A percentile compares a stretch with the other conserved stretches of the same genome.
phyloP scores from a whole-genome alignment of 1,140 invertebrate species.

The Drosophila albomicans region DNA sequence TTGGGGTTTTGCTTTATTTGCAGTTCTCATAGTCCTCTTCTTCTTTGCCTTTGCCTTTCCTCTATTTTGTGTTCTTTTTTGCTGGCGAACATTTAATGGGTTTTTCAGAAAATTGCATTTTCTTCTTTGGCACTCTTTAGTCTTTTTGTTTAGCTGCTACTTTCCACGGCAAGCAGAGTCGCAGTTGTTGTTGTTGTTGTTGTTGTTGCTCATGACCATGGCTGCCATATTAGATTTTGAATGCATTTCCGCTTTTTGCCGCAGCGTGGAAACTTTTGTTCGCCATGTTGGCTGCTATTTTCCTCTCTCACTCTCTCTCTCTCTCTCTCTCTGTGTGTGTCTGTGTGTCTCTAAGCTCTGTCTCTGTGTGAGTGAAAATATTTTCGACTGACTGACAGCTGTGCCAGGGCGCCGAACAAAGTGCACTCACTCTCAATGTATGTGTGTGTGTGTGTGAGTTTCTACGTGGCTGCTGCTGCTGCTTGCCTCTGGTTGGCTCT shows the following conservation, averaged over 20 bases:
- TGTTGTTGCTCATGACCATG: slow-evolving; percentile 79
- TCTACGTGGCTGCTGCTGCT: slow-evolving; percentile 16
- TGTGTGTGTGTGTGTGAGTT: slow-evolving; percentile 17
- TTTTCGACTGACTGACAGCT: slow-evolving; percentile 81
- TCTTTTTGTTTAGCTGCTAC: slow-evolving; percentile 79
- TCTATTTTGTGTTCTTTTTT: slow-evolving; percentile 36
- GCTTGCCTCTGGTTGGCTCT: slow-evolving; percentile 47
- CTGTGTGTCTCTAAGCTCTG: slow-evolving; percentile 27
- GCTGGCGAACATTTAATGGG: slow-evolving; percentile 82
- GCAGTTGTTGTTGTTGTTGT: slow-evolving; percentile 34
- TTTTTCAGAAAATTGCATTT: slow-evolving; percentile 85
- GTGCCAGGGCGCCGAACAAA: slow-evolving; percentile 65
- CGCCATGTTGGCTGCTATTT: slow-evolving; percentile 64
- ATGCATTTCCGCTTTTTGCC: slow-evolving; percentile 84
- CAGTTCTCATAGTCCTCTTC: slow-evolving; percentile 49
- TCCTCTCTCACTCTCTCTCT: slow-evolving; percentile 7
- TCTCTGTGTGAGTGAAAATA: slow-evolving; percentile 63
- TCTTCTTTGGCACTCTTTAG: slow-evolving; percentile 82
- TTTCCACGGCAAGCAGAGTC: slow-evolving; percentile 50
- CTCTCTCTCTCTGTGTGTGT: not conserved
- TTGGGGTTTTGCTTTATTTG: slow-evolving; percentile 72
- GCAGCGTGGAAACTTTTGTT: slow-evolving; percentile 80
- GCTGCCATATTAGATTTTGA: slow-evolving; percentile 85
- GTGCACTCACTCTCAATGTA: slow-evolving; percentile 29
- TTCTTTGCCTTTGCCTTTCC: slow-evolving; percentile 36